Percentiles rank a stretch among this genome's conserved stretches.
phyloP scores from a whole-genome alignment of 2,797 vertebrate species.

The Pseudotriccus pelzelni region DNA sequence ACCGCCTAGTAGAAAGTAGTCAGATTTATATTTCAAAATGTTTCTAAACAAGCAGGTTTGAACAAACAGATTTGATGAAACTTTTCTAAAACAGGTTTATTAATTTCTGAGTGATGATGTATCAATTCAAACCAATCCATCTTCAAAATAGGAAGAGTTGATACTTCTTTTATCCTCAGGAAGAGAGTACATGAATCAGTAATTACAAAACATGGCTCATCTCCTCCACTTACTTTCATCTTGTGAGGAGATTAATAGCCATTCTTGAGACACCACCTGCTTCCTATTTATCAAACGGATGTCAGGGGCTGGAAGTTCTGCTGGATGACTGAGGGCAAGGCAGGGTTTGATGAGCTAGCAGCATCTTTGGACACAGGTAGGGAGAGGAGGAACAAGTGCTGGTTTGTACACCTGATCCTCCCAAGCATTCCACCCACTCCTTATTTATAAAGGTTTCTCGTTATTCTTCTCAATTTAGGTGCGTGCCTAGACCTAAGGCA shows the following conservation, averaged over 20 bases:
- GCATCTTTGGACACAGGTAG: background rate
- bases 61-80: background rate
- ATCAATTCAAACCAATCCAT: constrained; percentile 51
- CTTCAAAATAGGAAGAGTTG: background rate
- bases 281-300: constrained; percentile 68
- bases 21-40: background rate
- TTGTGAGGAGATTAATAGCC: constrained; percentile 68
- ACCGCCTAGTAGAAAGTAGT: background rate
- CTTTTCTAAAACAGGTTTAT: background rate
- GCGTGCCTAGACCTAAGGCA: background rate
- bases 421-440: background rate
- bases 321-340: background rate
- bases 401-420: background rate
- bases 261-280: constrained; percentile 58
- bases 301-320: background rate
- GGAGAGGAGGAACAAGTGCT: background rate
- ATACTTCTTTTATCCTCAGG: constrained; percentile 31
- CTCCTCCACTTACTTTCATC: constrained; percentile 52
- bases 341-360: background rate
- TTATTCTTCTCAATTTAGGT: background rate
- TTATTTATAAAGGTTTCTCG: background rate
- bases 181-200: constrained; percentile 32
- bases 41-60: background rate
- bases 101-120: constrained; percentile 25
- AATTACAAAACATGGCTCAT: constrained; percentile 62